A percentile compares a stretch with the other conserved stretches of the same genome.
Conservation (phyloP, 2,888 invertebrate species). For the Limenitis camilla region DNA sequence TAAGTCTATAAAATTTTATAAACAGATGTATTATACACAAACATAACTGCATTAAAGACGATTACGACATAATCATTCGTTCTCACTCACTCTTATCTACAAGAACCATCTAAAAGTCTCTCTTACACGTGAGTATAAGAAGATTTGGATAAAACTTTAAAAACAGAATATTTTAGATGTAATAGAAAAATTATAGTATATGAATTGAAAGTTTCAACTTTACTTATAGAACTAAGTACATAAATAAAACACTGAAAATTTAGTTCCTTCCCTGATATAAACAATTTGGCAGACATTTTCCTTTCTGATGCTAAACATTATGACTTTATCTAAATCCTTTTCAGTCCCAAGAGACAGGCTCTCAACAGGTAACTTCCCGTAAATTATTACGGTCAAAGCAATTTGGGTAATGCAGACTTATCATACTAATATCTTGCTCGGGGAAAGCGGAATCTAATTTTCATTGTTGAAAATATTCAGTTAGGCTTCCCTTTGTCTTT, state of each 20-base stretch:
- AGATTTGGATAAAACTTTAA: too few species aligned
- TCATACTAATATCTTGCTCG: slow-evolving; percentile 41
- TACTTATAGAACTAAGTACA: neutral
- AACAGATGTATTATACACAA: too few species aligned
- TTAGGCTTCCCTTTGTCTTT: slow-evolving; percentile 2
- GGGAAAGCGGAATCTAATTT: slow-evolving; percentile 43
- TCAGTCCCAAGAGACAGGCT: slow-evolving; percentile 42
- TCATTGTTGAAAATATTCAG: slow-evolving; percentile 17
- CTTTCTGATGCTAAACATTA: slow-evolving; percentile 35
- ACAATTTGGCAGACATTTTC: slow-evolving; percentile 20
- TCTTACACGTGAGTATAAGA: too few species aligned
- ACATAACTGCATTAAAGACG: too few species aligned
- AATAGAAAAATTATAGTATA: too few species aligned
- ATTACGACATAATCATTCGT: too few species aligned
- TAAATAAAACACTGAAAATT: neutral
- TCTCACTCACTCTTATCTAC: too few species aligned
- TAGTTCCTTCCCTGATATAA: slow-evolving; percentile 13
- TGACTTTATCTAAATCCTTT: slow-evolving; percentile 40
- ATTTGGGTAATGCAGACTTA: slow-evolving; percentile 43
- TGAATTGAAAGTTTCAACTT: too few species aligned
- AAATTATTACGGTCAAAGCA: slow-evolving; percentile 61
- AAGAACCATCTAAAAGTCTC: too few species aligned
- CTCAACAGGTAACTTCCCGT: slow-evolving; percentile 60
- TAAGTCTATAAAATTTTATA: too few species aligned
- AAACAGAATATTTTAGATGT: too few species aligned